phyloP scores from a whole-genome alignment of 2,113 vertebrate species.

The Hylia prasina region DNA sequence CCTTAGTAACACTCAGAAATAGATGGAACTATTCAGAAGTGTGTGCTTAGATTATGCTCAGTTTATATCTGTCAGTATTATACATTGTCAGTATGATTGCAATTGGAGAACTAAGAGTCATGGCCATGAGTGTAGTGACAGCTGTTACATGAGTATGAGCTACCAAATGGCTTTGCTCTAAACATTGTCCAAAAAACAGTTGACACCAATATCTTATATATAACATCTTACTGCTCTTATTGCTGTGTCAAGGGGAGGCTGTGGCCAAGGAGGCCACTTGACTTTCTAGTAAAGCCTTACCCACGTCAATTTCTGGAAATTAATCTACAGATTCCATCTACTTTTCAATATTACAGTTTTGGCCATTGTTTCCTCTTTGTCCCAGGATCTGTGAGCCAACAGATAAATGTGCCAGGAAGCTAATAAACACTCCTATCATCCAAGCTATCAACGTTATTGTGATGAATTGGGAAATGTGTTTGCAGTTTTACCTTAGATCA shows the following conservation, averaged over 20 bases:
- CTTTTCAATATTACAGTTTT: background rate
- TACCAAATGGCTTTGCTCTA: background rate
- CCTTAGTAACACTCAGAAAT: background rate
- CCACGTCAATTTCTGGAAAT: background rate
- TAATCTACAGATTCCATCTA: background rate
- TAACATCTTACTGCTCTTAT: background rate
- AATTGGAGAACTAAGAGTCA: background rate
- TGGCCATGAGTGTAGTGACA: background rate
- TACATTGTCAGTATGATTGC: background rate
- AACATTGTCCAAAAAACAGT: background rate
- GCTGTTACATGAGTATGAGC: background rate
- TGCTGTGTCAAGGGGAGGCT: background rate
- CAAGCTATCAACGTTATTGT: background rate
- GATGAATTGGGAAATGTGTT: background rate
- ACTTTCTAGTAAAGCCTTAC: background rate
- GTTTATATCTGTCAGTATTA: background rate
- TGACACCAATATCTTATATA: rapidly evolving
- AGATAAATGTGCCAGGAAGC: background rate
- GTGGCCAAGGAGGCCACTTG: background rate
- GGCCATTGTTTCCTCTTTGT: background rate
- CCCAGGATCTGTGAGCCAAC: background rate
- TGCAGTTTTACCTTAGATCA: background rate
- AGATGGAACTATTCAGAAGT: background rate
- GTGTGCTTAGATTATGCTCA: background rate
- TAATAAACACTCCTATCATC: background rate